These are phyloP conservation scores for Noctua fimbriata DNA, from an alignment of 2,888 invertebrate genomes.

Conservation along the genomic window DNA sequence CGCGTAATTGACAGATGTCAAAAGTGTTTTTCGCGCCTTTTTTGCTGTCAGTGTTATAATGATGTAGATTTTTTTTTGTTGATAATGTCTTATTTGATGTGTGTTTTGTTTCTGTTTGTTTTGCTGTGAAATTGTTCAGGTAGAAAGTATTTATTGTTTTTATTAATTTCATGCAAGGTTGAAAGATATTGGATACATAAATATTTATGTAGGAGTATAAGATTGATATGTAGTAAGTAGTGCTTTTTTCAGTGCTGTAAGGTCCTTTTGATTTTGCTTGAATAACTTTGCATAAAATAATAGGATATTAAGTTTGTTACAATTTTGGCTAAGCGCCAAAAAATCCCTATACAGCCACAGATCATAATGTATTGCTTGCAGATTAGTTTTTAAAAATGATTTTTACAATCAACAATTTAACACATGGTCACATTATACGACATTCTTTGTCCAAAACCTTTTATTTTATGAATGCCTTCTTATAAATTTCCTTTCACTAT, in stretches of 20 bases:
- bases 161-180: not conserved
- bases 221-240: too few species aligned
- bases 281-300: not conserved
- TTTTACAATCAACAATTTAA: not conserved
- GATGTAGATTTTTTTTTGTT: conserved; percentile 82
- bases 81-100: conserved; percentile 78
- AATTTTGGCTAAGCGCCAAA: not conserved
- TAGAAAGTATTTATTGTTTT: not conserved
- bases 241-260: not conserved
- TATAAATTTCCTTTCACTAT: conserved; percentile 3
- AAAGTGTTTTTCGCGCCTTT: conserved; percentile 85
- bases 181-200: not conserved
- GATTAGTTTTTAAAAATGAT: not conserved
- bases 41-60: conserved; percentile 75
- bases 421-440: not conserved
- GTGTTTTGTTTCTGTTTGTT: conserved; percentile 65
- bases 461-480: not conserved
- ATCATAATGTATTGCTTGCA: not conserved
- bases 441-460: not conserved
- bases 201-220: not conserved
- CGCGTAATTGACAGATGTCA: conserved; percentile 89
- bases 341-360: not conserved
- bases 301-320: not conserved
- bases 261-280: not conserved
- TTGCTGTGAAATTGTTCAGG: conserved; percentile 2